phyloP scores from a whole-genome alignment of 2,113 vertebrate species.

The Eulacestoma nigropectus region DNA sequence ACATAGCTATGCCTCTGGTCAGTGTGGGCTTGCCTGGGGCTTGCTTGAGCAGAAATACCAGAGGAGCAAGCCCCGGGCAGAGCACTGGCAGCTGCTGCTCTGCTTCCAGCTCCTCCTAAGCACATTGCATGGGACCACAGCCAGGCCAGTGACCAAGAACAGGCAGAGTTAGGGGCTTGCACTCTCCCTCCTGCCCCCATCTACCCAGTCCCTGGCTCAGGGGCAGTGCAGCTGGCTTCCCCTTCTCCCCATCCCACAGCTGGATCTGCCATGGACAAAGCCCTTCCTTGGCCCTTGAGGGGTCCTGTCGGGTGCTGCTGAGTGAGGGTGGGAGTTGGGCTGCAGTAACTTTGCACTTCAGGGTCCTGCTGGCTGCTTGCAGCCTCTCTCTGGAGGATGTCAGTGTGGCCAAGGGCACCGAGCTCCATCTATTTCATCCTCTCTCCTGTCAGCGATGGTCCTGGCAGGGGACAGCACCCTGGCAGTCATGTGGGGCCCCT shows the following conservation, averaged over 20 bases:
- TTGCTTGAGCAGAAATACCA: neutral
- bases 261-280: neutral
- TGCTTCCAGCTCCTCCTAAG: neutral
- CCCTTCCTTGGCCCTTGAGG: neutral
- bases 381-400: neutral
- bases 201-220: fast-evolving
- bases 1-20: neutral
- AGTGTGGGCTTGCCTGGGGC: fast-evolving
- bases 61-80: neutral
- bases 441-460: neutral
- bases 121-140: fast-evolving
- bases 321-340: neutral
- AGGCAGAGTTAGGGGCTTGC: neutral
- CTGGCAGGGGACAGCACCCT: neutral
- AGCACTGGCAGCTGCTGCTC: neutral
- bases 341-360: neutral
- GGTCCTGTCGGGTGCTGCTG: neutral
- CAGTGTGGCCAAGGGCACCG: fast-evolving
- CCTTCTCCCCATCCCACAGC: neutral
- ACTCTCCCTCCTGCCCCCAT: neutral
- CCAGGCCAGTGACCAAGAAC: neutral
- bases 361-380: neutral
- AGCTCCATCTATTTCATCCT: neutral
- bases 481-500: neutral
- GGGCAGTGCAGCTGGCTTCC: neutral